Conservation (phyloP, 64 coral and sea anemone species). For the Trachythela sp. region DNA sequence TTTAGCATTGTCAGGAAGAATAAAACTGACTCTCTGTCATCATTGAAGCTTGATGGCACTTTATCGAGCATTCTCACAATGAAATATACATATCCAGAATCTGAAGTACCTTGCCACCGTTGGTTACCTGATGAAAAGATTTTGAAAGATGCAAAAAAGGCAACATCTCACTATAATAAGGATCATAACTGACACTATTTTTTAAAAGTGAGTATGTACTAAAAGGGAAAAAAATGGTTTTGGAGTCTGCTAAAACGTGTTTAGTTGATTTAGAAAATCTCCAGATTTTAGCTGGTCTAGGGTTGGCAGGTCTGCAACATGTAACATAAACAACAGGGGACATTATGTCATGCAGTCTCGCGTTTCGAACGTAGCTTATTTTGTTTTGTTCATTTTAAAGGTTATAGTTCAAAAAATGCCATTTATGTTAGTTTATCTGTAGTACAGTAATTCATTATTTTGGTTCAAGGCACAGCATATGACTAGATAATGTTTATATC, state of each 20-base stretch:
- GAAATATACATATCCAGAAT: constrained; percentile 54
- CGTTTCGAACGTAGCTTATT: too few relatives aligned
- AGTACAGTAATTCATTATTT: too few relatives aligned
- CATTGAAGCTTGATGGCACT: constrained; percentile 49
- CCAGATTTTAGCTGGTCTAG: background rate
- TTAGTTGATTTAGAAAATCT: background rate
- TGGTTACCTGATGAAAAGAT: constrained; percentile 48
- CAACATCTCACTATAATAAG: constrained; percentile 54
- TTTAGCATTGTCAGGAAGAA: constrained; percentile 47
- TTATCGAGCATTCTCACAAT: constrained; percentile 55
- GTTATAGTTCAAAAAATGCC: too few relatives aligned
- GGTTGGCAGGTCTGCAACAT: background rate
- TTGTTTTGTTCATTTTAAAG: too few relatives aligned
- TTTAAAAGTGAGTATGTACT: background rate
- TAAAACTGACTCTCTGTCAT: constrained; percentile 46
- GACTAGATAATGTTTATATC: too few relatives aligned
- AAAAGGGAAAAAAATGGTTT: background rate
- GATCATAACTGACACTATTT: constrained; percentile 46
- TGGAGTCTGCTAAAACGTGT: background rate
- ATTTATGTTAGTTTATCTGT: too few relatives aligned
- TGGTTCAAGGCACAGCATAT: too few relatives aligned
- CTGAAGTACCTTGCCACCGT: constrained; percentile 47
- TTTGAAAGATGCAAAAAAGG: constrained; percentile 50
- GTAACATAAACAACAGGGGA: background rate
- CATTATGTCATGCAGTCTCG: too few relatives aligned